Evolutionary conservation across 2,113 vertebrate species (phyloP).

Genomic region (Pangasianodon hypophthalmus): DNA sequence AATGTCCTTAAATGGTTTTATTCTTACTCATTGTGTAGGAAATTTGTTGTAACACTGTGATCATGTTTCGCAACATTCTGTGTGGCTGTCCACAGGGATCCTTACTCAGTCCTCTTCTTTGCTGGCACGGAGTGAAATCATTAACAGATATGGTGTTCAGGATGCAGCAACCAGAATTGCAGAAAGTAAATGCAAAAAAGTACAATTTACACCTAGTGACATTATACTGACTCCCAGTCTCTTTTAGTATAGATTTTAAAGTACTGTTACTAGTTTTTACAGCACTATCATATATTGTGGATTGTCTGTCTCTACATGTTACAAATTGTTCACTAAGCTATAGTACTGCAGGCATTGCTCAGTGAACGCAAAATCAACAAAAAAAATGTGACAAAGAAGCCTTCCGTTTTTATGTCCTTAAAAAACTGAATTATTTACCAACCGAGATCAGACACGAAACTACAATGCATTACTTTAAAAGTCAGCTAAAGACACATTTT

Average conservation of each 20-base stretch:
- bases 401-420: neutral
- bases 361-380: neutral
- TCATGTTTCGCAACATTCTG: no score
- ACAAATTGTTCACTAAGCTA: neutral
- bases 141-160: neutral
- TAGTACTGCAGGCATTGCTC: neutral
- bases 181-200: no score
- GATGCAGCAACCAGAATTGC: neutral
- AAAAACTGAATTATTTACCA: neutral
- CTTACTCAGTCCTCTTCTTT: no score
- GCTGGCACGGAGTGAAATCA: no score
- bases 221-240: neutral
- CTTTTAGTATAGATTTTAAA: neutral
- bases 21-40: neutral
- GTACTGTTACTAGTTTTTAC: neutral
- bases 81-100: neutral
- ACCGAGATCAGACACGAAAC: neutral
- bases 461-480: neutral
- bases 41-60: no score
- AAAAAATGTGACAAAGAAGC: neutral
- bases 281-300: neutral
- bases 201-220: neutral
- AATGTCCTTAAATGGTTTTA: neutral
- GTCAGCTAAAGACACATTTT: neutral
- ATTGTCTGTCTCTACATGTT: neutral